Base-by-base conservation (phyloP, 2,113 vertebrate species). In the Macroglossus sobrinus region DNA sequence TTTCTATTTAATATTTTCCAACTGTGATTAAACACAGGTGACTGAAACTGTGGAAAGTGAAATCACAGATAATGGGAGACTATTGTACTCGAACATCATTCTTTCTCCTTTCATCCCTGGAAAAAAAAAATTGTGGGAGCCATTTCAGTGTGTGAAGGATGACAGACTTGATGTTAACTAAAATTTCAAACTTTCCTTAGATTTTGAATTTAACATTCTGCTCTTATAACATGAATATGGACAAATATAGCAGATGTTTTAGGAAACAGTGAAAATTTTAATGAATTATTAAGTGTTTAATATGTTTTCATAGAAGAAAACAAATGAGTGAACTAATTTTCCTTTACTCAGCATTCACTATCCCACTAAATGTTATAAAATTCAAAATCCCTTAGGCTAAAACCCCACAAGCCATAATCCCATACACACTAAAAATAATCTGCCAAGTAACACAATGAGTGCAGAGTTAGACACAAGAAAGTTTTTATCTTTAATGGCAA, bases 381-480 rank as follows among this genome's bases (percentile, higher is more conserved):
- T n/a, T 82, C 30, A 93, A 96, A 95, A 61, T 69, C 14, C 26
- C 53, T 92, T 82, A 64, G 53, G 38, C 28, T 78, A 72, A 92
- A 76, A 90, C 26, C n/a, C 33, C 28, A 12, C 91, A 80, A 64
- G 45, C 47, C 26, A n/a, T 79, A 75, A 85, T 93, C 89, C 59
- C 40, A 82, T 26, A 61, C 7, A 35, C 43, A 95, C 59, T 76
- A 96, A 95, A 92, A 90, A 89, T 86, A 93, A 76, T 57, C 59
- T 91, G 30, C 45, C 57, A 84, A 76, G n/a, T 71, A 57, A 1
- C 72, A 26, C 85, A 87, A 6, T 50, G 30, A 88, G 14, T 43
- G 3, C 19, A 69, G 61, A 72, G n/a, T 80, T 89, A 80, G 26
- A 84, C 1, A 69, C 2, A 68, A n/a, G 33, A 18, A 47, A 74